phyloP scores from a whole-genome alignment of 1,140 invertebrate genomes.

The Neodiprion virginianus region DNA sequence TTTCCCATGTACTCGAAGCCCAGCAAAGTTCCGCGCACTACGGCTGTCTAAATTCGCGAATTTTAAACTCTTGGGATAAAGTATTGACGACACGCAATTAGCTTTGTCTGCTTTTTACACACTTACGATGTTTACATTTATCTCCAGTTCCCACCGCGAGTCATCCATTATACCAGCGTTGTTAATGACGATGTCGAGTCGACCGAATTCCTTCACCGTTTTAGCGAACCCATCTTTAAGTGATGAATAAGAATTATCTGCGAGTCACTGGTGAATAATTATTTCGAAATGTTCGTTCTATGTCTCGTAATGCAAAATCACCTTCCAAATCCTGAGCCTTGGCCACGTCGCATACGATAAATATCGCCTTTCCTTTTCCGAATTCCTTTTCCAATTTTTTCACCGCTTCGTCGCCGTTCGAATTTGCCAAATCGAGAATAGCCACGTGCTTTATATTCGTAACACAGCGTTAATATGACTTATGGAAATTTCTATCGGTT shows the following conservation, averaged over 20 bases:
- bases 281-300: background rate
- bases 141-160: background rate
- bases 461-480: background rate
- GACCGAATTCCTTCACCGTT: conserved; percentile 43
- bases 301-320: conserved; percentile 20
- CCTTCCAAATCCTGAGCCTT: conserved; percentile 27
- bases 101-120: background rate
- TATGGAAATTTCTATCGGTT: too few relatives aligned
- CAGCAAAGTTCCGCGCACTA: conserved; percentile 55
- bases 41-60: conserved; percentile 47
- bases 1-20: conserved; percentile 59
- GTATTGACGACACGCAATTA: background rate
- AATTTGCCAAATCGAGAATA: conserved; percentile 28
- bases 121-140: background rate
- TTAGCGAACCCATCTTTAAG: conserved; percentile 50
- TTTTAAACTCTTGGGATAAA: background rate
- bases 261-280: too few relatives aligned
- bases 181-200: conserved; percentile 68
- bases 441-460: conserved; percentile 23
- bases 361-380: conserved; percentile 29
- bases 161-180: conserved; percentile 69
- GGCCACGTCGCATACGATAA: conserved; percentile 34
- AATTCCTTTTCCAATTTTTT: conserved; percentile 31
- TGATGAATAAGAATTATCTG: conserved; percentile 6
- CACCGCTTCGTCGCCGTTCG: conserved; percentile 21